Base-by-base conservation (phyloP, 2,113 vertebrate genomes). In the Sprattus sprattus region DNA sequence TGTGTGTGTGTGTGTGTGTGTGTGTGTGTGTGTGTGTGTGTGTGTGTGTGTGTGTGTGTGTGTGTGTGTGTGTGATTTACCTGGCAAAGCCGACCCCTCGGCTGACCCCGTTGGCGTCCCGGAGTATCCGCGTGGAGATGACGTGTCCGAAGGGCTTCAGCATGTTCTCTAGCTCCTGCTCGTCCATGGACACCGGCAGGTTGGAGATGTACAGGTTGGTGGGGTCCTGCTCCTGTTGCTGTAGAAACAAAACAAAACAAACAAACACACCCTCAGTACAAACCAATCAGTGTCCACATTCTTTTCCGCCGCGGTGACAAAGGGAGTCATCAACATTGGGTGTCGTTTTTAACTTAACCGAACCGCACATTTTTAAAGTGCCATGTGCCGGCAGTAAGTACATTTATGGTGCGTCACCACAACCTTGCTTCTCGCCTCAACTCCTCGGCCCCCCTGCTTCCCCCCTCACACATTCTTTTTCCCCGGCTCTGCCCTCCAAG, bases 121-220 rank as follows among this genome's bases (percentile, higher is more conserved):
- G 90, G 83, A 95, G 92, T 91, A 95, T 94, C 89, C 95, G 89
- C 1, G 95, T 95, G 81, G 95, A 95, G 84, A 95, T 95, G 84
- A 95, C 95, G 8, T 95, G 95, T 82, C 95, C 94, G 15, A 95
- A 95, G 22, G 94, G 94, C 89, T 95, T 95, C 86, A 95, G 92
- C 95, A 94, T 95, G 90, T 94, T 95, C 93, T 95, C 94, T 91
- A 95, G 88, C 92, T 95, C 94, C 89, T 95, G 95, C 91, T 95
- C 95, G 8, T 95, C 95, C 95, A 95, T 95, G 60, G 94, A 94
- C 87, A 94, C 91, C 0, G 95, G 95, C 85, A 95, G 92, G 89
- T 95, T 95, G 16, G 95, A 95, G 91, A 95, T 95, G 91, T 95
- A 95, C 4, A 95, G 92, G 90, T 95, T 95, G 86, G 94, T 95